phyloP scores from a whole-genome alignment of 2,888 invertebrate genomes.

The Acrobasis repandana region DNA sequence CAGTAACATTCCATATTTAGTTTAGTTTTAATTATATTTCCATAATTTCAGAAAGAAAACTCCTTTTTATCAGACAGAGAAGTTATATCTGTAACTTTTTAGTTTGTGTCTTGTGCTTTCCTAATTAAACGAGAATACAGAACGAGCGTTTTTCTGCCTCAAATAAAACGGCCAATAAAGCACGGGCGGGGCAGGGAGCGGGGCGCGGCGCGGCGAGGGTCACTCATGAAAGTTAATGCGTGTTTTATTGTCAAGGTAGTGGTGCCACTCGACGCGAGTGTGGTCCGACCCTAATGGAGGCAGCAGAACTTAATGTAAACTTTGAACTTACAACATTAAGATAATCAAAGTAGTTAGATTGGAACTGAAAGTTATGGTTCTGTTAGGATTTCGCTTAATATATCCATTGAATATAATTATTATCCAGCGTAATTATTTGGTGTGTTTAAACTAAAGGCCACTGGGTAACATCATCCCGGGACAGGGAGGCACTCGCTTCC shows the following conservation, averaged over 20 bases:
- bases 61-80: no score
- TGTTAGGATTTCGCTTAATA: not conserved
- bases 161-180: slow-evolving; percentile 40
- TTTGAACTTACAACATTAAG: slow-evolving; percentile 36
- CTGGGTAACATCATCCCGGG: no score
- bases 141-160: slow-evolving; percentile 40
- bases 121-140: slow-evolving; percentile 41
- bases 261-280: slow-evolving; percentile 33
- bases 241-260: slow-evolving; percentile 28
- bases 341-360: not conserved
- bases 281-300: slow-evolving; percentile 15
- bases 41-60: no score
- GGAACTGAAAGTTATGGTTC: not conserved
- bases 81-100: not conserved
- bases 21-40: no score
- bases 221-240: slow-evolving; percentile 40
- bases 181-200: slow-evolving; percentile 20
- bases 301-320: slow-evolving; percentile 36
- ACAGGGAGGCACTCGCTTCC: no score
- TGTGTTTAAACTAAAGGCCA: no score
- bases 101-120: slow-evolving; percentile 23
- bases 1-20: no score
- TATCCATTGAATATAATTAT: no score
- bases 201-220: slow-evolving; percentile 23
- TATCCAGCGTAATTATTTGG: no score